Conservation (phyloP, 2,113 vertebrate species). For the Corythoichthys haematopterus region DNA sequence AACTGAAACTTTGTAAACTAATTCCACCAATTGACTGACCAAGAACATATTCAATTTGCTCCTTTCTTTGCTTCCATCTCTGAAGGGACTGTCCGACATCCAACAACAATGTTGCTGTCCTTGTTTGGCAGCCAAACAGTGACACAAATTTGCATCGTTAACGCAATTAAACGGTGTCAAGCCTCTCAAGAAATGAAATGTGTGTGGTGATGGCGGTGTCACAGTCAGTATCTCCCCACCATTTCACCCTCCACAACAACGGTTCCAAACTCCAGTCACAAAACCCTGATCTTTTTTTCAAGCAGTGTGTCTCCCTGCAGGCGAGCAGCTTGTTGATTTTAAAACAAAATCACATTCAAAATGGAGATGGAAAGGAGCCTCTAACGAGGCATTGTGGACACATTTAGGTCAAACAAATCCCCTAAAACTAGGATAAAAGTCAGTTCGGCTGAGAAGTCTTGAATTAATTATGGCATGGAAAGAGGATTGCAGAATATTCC, state of each 20-base stretch:
- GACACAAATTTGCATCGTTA: conserved; percentile 4
- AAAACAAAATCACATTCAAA: not conserved
- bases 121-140: not conserved
- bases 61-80: not conserved
- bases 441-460: not conserved
- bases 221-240: not conserved
- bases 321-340: not conserved
- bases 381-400: not conserved
- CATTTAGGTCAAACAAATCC: not conserved
- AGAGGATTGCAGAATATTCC: not conserved
- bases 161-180: not conserved
- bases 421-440: not conserved
- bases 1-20: not conserved
- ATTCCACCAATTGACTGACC: not conserved
- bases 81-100: conserved; percentile 3
- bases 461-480: not conserved
- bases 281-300: not conserved
- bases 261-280: not conserved
- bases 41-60: not conserved
- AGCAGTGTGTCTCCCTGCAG: not conserved
- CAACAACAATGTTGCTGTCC: not conserved
- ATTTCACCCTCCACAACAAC: not conserved
- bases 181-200: not conserved
- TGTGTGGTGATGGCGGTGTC: not conserved
- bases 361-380: not conserved